phyloP scores from a whole-genome alignment of 1,140 invertebrate genomes.

The Ericerus pela region DNA sequence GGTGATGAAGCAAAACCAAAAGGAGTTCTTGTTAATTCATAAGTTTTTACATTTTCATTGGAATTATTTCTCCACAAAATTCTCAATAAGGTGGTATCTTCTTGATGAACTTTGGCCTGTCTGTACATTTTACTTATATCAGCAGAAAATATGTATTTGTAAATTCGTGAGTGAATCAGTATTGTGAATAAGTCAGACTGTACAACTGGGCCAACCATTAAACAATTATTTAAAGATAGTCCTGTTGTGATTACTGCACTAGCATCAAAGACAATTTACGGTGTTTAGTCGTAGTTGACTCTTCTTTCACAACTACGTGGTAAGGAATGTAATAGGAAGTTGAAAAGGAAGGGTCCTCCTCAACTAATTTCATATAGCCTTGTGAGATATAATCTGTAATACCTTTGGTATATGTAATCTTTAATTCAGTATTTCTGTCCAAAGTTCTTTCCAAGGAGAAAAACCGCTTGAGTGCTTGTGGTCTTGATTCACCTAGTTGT shows the following conservation, averaged over 20 bases:
- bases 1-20: slow-evolving; percentile 28
- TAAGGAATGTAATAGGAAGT: slow-evolving; percentile 16
- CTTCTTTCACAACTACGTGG: slow-evolving; percentile 14
- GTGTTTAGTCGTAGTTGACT: slow-evolving; percentile 21
- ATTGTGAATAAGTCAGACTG: slow-evolving; percentile 30
- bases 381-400: background rate
- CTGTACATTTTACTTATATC: slow-evolving; percentile 27
- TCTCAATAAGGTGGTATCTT: slow-evolving; percentile 25
- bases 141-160: slow-evolving; percentile 23
- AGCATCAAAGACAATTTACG: slow-evolving; percentile 30
- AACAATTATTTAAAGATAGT: slow-evolving; percentile 24
- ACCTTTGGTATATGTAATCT: background rate
- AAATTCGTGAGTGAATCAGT: slow-evolving; percentile 26
- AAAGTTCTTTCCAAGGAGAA: background rate
- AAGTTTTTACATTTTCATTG: slow-evolving; percentile 17
- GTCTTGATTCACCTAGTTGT: background rate
- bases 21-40: slow-evolving; percentile 25
- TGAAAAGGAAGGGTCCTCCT: background rate
- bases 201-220: slow-evolving; percentile 24
- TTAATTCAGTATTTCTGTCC: background rate
- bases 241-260: slow-evolving; percentile 22
- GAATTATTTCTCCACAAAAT: slow-evolving; percentile 27
- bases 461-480: background rate
- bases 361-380: background rate
- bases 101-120: slow-evolving; percentile 15